phyloP scores from a whole-genome alignment of 2,797 vertebrate species.

The Parambassis ranga region DNA sequence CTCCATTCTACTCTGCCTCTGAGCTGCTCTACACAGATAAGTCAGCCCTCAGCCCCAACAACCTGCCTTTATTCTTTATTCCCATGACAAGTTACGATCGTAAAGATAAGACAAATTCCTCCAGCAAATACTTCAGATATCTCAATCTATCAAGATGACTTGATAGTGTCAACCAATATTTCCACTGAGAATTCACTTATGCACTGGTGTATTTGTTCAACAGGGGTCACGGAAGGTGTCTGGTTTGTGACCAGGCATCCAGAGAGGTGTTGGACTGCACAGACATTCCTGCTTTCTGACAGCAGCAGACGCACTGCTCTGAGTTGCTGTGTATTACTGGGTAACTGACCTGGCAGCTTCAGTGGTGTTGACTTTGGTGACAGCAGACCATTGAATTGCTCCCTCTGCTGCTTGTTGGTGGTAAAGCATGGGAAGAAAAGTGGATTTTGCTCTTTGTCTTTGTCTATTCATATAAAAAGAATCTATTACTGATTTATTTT shows the following conservation, averaged over 20 bases:
- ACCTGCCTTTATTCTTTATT: constrained; percentile 38
- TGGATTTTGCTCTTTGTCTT: no score
- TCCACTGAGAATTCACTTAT: neutral
- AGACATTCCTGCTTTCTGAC: constrained; percentile 10
- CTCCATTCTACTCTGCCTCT: constrained; percentile 6
- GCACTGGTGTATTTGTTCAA: neutral
- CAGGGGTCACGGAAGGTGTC: neutral
- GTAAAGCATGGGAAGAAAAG: neutral
- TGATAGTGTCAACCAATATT: constrained; percentile 10
- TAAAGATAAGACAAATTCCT: constrained; percentile 53
- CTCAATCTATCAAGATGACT: constrained; percentile 20
- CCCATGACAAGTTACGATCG: constrained; percentile 45
- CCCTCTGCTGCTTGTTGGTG: constrained; percentile 46
- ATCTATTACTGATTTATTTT: no score
- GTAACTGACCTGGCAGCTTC: constrained; percentile 1
- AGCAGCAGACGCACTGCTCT: neutral
- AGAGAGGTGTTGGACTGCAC: neutral
- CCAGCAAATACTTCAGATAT: constrained; percentile 37
- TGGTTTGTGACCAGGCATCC: constrained; percentile 5
- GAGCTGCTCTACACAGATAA: constrained; percentile 31
- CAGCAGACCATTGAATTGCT: neutral
- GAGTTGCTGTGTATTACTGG: neutral
- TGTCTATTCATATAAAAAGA: no score
- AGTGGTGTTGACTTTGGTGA: neutral
- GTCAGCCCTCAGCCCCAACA: constrained; percentile 24